phyloP scores from a whole-genome alignment of 2,888 invertebrate genomes.

The Hydropsyche betteni region DNA sequence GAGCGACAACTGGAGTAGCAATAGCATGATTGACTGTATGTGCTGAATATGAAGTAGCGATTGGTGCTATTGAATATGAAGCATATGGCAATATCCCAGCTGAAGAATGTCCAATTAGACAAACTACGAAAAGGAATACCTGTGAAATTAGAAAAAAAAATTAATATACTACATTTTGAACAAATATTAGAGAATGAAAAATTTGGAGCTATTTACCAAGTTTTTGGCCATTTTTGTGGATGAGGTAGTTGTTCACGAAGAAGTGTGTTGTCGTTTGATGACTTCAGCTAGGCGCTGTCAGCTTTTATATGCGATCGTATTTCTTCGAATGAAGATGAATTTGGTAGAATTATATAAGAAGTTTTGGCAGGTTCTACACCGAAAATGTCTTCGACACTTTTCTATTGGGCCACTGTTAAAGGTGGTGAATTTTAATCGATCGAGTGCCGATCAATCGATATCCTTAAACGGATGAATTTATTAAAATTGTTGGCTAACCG shows the following conservation, averaged over 20 bases:
- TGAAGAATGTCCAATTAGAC: conserved; percentile 32
- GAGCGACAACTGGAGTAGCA: conserved; percentile 68
- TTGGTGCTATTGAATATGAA: conserved; percentile 65
- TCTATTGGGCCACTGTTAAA: conserved; percentile 13
- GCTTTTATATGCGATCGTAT: conserved; percentile 7
- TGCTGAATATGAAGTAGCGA: conserved; percentile 80
- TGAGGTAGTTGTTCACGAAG: neutral
- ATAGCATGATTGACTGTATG: conserved; percentile 80
- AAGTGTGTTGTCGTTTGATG: conserved; percentile 7
- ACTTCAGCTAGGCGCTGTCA: neutral
- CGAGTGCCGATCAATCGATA: conserved; percentile 11
- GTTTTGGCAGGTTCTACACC: neutral
- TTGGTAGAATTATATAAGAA: conserved; percentile 6
- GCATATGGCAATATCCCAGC: conserved; percentile 39
- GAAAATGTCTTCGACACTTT: conserved; percentile 14
- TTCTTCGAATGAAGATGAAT: conserved; percentile 14
- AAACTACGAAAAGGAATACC: conserved; percentile 31
- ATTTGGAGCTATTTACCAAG: conserved; percentile 7
- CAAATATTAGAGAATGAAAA: neutral
- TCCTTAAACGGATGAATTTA: conserved; percentile 22
- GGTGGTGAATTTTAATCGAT: conserved; percentile 6
- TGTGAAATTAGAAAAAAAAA: neutral
- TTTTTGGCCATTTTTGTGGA: neutral
- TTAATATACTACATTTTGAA: neutral
- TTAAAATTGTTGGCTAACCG: neutral